Percentiles rank a stretch among this genome's conserved stretches.
phyloP scores from a whole-genome alignment of 2,113 vertebrate species.

The Phocoena sinus region DNA sequence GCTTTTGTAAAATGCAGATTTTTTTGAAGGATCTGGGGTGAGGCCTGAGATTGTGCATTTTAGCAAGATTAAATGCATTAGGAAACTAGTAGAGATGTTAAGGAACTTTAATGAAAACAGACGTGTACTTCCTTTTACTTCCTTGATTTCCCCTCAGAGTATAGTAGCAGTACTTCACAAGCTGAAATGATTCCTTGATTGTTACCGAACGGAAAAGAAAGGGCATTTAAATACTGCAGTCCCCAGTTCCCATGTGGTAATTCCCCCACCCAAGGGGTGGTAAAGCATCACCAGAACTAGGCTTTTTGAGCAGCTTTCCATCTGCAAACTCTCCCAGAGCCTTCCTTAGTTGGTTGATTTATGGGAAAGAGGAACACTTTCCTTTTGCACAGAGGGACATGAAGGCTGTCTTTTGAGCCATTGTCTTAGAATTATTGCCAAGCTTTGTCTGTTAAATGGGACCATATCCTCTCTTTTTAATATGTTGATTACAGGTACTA shows the following conservation, averaged over 20 bases:
- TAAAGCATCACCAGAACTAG: not conserved
- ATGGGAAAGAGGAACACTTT: not conserved
- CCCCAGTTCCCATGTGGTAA: not conserved
- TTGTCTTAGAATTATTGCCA: not conserved
- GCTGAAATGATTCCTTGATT: not conserved
- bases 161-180: not conserved
- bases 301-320: not conserved
- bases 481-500: not conserved
- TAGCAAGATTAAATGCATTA: not conserved
- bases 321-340: not conserved
- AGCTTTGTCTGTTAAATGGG: not conserved
- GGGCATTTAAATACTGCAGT: not conserved
- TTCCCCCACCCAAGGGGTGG: not conserved
- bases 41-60: not conserved
- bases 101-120: not conserved
- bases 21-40: not conserved
- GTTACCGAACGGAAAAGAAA: not conserved
- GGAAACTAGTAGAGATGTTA: not conserved
- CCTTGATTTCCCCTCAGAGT: not conserved
- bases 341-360: not conserved
- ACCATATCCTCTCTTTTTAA: not conserved
- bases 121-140: not conserved
- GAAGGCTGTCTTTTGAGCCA: not conserved
- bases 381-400: not conserved
- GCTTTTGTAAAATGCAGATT: conserved; percentile 11